Base-by-base conservation (phyloP, 2,113 vertebrate genomes). In the Symphodus melops region DNA sequence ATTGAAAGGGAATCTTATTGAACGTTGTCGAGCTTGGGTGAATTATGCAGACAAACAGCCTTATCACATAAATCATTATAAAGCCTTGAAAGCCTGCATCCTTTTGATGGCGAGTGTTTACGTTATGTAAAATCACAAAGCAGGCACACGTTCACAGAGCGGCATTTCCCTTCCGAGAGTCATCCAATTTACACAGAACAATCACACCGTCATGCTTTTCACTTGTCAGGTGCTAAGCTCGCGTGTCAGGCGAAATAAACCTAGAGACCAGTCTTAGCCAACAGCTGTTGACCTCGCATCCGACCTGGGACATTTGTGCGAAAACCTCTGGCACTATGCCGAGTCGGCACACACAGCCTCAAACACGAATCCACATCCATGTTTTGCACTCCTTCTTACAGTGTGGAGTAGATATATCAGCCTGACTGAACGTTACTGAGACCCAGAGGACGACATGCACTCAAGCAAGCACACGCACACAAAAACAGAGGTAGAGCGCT, bases 341-440 rank as follows among this genome's bases (percentile, higher is more conserved):
- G 48, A 74, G 42, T 81, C 81, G 76, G 59, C 62, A 49, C 62
- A 11, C 59, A 11, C 55, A 20, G 62, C 20, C 61, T 25, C 53
- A 28, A 57, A 49, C 74, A 41, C 56, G 21, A n/a, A 64, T 41
- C 68, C 5, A 33, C 70, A 28, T 51, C 37, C 53, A 37, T n/a
- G 25, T 42, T 71, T 75, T 72, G 42, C 42, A 51, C 72, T 59
- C 68, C 68, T 70, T 49, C 39, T 59, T 46, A 52, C 48, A 61
- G 51, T 7, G 28, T 10, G 39, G 28, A 57, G 75, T 63, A 70
- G 67, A 81, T 63, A 86, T 76, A 89, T 87, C 77, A 84, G 86
- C 79, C 74, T 82, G 77, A 85, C 77, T 74, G 86, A 88, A 81
- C 60, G 68, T 89, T 89, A 85, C 51, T 73, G 82, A 90, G 80